These are phyloP conservation scores for Pungitius pungitius DNA, from an alignment of 2,113 vertebrate genomes.

Conservation along the genomic window DNA sequence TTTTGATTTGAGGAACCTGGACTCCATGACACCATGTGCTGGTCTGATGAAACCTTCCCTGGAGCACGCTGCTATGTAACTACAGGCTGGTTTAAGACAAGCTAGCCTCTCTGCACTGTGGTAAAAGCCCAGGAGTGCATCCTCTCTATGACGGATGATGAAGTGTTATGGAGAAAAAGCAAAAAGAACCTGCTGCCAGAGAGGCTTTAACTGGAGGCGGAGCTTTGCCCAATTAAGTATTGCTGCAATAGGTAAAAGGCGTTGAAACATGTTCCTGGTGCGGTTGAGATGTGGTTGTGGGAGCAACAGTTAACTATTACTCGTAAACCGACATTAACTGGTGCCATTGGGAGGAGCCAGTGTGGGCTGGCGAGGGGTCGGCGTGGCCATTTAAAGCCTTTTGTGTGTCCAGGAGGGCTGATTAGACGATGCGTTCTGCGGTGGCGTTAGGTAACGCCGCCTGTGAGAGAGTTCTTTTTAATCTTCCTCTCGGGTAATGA, in stretches of 20 bases:
- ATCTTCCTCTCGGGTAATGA: slow-evolving; percentile 70
- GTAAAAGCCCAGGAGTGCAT: slow-evolving; percentile 36
- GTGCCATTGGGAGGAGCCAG: not conserved
- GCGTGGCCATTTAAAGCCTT: slow-evolving; percentile 14
- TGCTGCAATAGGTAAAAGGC: slow-evolving; percentile 1
- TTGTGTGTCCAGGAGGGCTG: slow-evolving; percentile 46
- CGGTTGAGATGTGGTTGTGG: not conserved
- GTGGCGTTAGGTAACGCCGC: slow-evolving; percentile 50
- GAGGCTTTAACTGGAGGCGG: slow-evolving; percentile 8
- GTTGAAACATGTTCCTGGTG: not conserved
- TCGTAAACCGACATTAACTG: slow-evolving; percentile 6
- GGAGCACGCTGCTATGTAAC: slow-evolving; percentile 19
- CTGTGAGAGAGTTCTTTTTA: slow-evolving; percentile 57
- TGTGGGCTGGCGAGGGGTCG: slow-evolving; percentile 22
- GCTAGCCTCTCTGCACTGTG: slow-evolving; percentile 11
- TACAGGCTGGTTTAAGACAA: slow-evolving; percentile 36
- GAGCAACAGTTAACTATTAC: not conserved
- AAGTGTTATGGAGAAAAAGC: slow-evolving; percentile 1
- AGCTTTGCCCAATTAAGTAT: not conserved
- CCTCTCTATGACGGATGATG: slow-evolving; percentile 20
- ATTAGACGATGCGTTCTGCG: slow-evolving; percentile 44
- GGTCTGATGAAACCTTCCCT: slow-evolving; percentile 37
- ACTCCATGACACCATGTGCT: too few species aligned
- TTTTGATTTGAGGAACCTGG: not conserved
- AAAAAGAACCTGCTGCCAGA: slow-evolving; percentile 10